These are phyloP conservation scores for Morone chrysops DNA, from an alignment of 2,113 vertebrate species.

Conservation along the genomic window DNA sequence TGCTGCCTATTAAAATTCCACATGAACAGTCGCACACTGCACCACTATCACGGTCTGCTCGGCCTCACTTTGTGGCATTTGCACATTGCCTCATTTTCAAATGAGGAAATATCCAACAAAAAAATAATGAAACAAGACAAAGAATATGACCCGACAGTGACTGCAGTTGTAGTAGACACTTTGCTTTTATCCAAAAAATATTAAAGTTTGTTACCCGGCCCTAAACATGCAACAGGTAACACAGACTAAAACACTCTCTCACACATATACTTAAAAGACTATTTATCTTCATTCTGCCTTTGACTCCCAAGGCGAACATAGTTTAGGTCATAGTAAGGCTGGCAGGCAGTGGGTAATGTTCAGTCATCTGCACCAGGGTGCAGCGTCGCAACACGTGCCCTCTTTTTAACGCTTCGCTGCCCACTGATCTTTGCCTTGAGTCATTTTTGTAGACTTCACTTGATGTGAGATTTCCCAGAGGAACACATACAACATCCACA, in stretches of 20 bases:
- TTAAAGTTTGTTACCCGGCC: background rate
- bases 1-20: conserved; percentile 61
- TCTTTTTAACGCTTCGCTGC: conserved; percentile 40
- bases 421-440: conserved; percentile 37
- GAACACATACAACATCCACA: background rate
- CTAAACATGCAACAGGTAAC: background rate
- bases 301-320: background rate
- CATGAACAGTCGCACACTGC: conserved; percentile 29
- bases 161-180: background rate
- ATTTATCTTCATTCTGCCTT: background rate
- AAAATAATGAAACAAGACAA: background rate
- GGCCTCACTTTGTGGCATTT: conserved; percentile 39
- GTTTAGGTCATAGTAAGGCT: conserved; percentile 14
- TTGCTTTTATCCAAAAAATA: background rate
- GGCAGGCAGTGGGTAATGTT: conserved; percentile 22
- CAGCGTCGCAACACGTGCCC: conserved; percentile 28
- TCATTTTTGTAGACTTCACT: conserved; percentile 31
- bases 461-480: conserved; percentile 22
- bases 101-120: background rate
- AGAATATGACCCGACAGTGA: background rate
- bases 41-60: conserved; percentile 48
- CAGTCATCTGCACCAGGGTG: conserved; percentile 28
- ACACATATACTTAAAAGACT: background rate
- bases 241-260: no score
- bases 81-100: conserved; percentile 40